Evolutionary conservation across 2,888 invertebrate genomes (phyloP), one percentile per base, ranked within the genome.

Genomic region (Ferdinandea cuprea): DNA sequence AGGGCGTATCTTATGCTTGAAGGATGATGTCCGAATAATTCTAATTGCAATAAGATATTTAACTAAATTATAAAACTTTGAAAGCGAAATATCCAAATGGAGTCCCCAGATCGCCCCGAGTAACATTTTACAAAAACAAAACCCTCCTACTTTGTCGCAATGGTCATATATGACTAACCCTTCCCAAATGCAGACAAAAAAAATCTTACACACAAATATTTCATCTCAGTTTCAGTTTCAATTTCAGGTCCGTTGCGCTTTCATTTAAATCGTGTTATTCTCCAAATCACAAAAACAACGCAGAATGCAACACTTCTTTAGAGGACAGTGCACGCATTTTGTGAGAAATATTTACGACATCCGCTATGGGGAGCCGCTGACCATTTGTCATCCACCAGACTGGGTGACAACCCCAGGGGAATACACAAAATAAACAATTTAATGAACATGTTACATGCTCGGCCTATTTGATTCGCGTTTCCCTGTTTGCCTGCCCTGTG

Each of bases 341-440:
- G 25, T 68, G 56, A 21, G 21, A 58, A 56, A 63, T 80, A 42
- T 80, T 80, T 80, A 80, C 63, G 80, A 69, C 69, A 68, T 63
- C 65, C 80, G 74, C 80, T 44, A 13, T 15, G 63, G 80, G 80
- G 63, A 48, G 58, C 48, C 42, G 35, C 19, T n/a, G 58, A 50
- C 50, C 69, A 69, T 80, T 80, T 80, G 63, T 80, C 80, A 80
- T 74, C 74, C 74, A 80, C 74, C 74, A 80, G 80, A 80, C 80
- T 66, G 61, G 32, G 74, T 63, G 73, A 73, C 66, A 40, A 54
- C 11, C 59, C 68, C 46, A 9, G 52, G 56, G 52, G 42, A 17
- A 65, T 40, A 61, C 35, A 63, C 40, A 71, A 42, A 66, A 19
- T 32, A 40, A 32, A 35, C 37, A 46, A 48, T 68, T 68, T 68